Percentiles rank a stretch among this genome's conserved stretches.
Conservation (phyloP, 1,140 invertebrate genomes). For the Pteromalus puparum region DNA sequence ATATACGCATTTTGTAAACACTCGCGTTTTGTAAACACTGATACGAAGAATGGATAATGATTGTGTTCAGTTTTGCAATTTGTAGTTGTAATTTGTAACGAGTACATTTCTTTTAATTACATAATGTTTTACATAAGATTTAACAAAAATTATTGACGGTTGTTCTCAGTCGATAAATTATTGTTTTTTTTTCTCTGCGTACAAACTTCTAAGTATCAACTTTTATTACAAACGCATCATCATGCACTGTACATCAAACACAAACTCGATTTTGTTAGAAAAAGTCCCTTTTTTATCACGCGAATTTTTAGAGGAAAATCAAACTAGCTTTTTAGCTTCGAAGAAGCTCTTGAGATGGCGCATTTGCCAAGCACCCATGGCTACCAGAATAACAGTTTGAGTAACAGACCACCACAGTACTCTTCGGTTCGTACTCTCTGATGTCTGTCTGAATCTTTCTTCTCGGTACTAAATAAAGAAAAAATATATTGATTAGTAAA, state of each 20-base stretch:
- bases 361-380: conserved; percentile 99
- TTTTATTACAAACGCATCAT: conserved; percentile 41
- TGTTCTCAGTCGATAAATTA: conserved; percentile 33
- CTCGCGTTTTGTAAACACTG: not conserved
- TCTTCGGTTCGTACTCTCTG: conserved; percentile 97
- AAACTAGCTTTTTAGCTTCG: conserved; percentile 99
- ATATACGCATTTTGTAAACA: not conserved
- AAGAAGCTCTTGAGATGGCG: conserved; percentile 99
- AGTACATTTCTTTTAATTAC: conserved; percentile 12
- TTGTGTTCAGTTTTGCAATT: not conserved
- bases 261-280: conserved; percentile 36
- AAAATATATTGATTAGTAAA: conserved; percentile 24
- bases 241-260: conserved; percentile 45
- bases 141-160: conserved; percentile 28
- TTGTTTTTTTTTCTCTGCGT: conserved; percentile 26
- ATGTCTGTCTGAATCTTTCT: conserved; percentile 97
- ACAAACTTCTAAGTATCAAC: conserved; percentile 41
- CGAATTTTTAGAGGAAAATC: conserved; percentile 66
- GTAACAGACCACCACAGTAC: conserved; percentile 98
- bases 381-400: conserved; percentile 92
- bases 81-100: not conserved
- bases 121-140: conserved; percentile 23
- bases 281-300: conserved; percentile 41
- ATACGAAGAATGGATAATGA: too few species aligned
- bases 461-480: conserved; percentile 91